phyloP scores from a whole-genome alignment of 2,888 invertebrate species.

The Ferrisia virgata region DNA sequence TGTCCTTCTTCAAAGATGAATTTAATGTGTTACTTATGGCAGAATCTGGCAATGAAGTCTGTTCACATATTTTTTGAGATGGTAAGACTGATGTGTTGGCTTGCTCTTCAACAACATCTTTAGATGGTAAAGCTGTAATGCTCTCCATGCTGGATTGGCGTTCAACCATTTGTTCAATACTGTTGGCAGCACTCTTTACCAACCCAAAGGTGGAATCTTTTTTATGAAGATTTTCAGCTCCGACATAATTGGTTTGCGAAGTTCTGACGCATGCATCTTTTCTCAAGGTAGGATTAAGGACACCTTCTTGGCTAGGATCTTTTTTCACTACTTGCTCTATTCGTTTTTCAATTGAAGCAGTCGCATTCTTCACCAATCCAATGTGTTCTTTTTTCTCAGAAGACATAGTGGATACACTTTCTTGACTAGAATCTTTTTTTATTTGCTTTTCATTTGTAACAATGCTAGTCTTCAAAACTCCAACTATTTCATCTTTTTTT shows the following conservation, averaged over 20 bases:
- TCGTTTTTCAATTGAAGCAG: background rate
- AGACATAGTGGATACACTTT: background rate
- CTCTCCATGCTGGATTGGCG: background rate
- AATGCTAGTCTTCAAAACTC: background rate
- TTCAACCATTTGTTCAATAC: background rate
- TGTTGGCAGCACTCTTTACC: background rate
- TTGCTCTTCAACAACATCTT: background rate
- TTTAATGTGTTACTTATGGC: background rate
- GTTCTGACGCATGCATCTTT: background rate
- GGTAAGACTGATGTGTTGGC: background rate
- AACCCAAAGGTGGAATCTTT: background rate
- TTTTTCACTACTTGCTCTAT: background rate
- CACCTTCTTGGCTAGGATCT: background rate
- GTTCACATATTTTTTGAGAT: background rate
- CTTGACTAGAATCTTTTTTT: background rate
- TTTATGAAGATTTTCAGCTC: background rate
- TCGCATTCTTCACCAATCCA: background rate
- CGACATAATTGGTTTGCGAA: background rate
- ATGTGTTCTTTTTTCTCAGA: background rate
- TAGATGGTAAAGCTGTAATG: background rate
- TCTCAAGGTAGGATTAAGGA: background rate
- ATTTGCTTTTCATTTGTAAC: background rate
- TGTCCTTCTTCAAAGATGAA: background rate
- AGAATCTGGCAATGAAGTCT: background rate
- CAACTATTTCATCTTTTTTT: background rate